Percentiles rank a stretch among this genome's conserved stretches.
Evolutionary conservation across 2,888 invertebrate species (phyloP).

Genomic region (Eremobia ochroleuca): DNA sequence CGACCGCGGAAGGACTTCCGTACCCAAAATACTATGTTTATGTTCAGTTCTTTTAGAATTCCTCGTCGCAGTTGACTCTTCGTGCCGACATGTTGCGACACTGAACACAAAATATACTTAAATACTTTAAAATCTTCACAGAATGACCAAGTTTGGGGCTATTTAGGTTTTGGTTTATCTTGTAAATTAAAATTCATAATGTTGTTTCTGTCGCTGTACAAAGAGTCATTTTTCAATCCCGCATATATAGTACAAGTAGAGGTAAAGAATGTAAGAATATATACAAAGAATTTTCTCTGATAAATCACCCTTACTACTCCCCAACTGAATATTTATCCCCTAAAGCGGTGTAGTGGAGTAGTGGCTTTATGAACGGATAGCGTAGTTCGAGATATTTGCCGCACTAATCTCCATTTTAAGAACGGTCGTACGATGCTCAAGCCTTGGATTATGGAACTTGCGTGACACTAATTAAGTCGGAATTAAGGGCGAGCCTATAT

Average conservation of each 20-base stretch:
- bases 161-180: slow-evolving; percentile 44
- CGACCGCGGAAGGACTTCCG: slow-evolving; percentile 89
- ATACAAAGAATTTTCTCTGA: slow-evolving; percentile 51
- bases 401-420: slow-evolving; percentile 91
- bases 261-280: slow-evolving; percentile 24
- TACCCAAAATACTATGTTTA: slow-evolving; percentile 90
- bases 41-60: slow-evolving; percentile 89
- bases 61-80: slow-evolving; percentile 87
- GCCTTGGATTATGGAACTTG: slow-evolving; percentile 91
- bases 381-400: slow-evolving; percentile 90
- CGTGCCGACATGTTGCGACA: slow-evolving; percentile 87
- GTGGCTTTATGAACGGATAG: slow-evolving; percentile 86
- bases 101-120: slow-evolving; percentile 82
- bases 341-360: slow-evolving; percentile 68
- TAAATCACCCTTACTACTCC: slow-evolving; percentile 62
- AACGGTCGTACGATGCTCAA: slow-evolving; percentile 89
- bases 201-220: slow-evolving; percentile 1
- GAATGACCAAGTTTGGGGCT: slow-evolving; percentile 56
- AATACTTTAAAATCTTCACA: slow-evolving; percentile 78
- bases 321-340: slow-evolving; percentile 66
- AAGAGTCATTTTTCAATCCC: slow-evolving; percentile 19
- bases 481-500: slow-evolving; percentile 90
- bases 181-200: slow-evolving; percentile 30
- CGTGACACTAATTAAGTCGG: slow-evolving; percentile 91
- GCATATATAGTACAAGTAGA: slow-evolving; percentile 36